phyloP scores from a whole-genome alignment of 2,113 vertebrate genomes.

The Pogonocichla stellata region DNA sequence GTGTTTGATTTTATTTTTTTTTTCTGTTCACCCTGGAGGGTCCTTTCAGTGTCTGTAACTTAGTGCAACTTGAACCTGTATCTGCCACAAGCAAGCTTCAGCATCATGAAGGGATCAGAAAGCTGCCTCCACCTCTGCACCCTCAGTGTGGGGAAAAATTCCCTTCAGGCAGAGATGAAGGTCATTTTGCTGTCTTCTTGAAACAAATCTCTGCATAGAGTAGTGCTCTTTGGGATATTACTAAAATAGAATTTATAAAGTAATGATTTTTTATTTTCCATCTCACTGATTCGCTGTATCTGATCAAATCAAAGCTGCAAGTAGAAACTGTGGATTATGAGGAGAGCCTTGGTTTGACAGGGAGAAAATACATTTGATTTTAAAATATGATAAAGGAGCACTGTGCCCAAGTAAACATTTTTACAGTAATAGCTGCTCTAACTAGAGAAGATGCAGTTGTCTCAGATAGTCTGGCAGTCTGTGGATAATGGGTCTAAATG shows the following conservation, averaged over 20 bases:
- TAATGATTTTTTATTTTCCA: neutral
- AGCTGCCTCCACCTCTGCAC: neutral
- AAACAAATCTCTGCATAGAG: neutral
- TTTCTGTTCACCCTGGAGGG: neutral
- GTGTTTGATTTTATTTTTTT: neutral
- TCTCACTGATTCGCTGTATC: neutral
- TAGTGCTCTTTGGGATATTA: neutral
- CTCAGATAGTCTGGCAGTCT: neutral
- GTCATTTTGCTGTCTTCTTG: neutral
- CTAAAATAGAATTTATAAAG: neutral
- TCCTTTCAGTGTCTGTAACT: neutral
- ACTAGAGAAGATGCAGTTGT: neutral
- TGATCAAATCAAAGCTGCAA: neutral
- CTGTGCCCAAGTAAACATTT: neutral
- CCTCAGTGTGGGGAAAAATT: neutral
- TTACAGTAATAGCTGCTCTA: neutral
- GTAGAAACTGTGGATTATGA: neutral
- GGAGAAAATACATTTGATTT: neutral
- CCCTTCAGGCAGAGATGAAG: neutral
- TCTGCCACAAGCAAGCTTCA: neutral
- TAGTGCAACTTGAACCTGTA: neutral
- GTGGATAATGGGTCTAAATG: neutral
- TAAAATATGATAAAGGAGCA: neutral
- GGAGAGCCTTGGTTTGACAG: neutral
- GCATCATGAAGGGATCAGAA: neutral